These are phyloP conservation scores for Metallyticus violacea DNA, from an alignment of 2,888 invertebrate genomes.

Conservation along the genomic window DNA sequence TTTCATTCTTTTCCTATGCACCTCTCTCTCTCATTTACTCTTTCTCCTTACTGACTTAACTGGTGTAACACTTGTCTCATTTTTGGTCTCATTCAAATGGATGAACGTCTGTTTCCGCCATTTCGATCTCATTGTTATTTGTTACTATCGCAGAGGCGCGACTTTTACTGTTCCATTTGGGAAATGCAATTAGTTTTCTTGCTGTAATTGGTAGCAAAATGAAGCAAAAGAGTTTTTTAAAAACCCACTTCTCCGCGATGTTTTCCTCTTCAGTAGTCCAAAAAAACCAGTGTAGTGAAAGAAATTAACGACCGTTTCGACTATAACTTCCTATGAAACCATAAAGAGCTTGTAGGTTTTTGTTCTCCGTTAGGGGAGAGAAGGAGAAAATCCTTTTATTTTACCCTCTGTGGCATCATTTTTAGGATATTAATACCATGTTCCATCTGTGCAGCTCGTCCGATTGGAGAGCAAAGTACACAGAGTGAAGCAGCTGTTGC, in stretches of 20 bases:
- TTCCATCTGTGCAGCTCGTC: not conserved
- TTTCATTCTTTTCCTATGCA: too few species aligned
- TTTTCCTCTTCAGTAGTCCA: not conserved
- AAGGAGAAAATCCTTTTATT: not conserved
- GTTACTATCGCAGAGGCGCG: not conserved
- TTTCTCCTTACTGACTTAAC: not conserved
- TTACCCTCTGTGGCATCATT: not conserved
- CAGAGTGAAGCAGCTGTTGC: not conserved
- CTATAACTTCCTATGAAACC: not conserved
- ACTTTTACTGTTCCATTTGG: not conserved
- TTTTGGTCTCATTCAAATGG: not conserved
- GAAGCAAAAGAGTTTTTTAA: not conserved
- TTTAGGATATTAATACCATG: constrained; percentile 2
- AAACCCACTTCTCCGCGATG: not conserved
- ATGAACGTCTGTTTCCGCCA: not conserved
- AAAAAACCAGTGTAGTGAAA: not conserved
- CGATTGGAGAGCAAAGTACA: not conserved
- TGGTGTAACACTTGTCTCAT: not conserved
- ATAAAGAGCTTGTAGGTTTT: not conserved
- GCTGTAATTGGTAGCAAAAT: not conserved
- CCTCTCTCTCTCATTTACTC: not conserved
- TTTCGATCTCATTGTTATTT: not conserved
- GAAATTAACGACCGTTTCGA: not conserved
- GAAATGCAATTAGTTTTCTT: not conserved
- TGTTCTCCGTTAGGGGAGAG: not conserved